These are phyloP conservation scores for Helleia helle DNA, from an alignment of 2,888 invertebrate genomes.

Conservation along the genomic window DNA sequence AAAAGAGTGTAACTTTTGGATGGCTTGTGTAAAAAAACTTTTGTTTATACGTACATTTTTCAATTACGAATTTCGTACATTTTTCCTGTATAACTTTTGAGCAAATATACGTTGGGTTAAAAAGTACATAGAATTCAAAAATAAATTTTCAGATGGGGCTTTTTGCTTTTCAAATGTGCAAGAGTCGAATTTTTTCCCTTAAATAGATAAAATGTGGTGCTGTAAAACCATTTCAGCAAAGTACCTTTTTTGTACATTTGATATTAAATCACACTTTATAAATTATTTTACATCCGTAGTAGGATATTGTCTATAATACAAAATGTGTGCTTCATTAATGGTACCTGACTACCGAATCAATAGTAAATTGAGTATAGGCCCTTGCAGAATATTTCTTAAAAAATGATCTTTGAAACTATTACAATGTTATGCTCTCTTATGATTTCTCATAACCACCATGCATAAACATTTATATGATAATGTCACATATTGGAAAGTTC, in stretches of 20 bases:
- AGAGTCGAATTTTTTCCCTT: not conserved
- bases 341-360: no score
- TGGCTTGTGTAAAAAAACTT: conserved; percentile 5
- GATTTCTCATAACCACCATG: no score
- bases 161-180: conserved; percentile 2
- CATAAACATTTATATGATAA: conserved; percentile 9
- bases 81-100: conserved; percentile 7
- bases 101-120: conserved; percentile 9
- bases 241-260: no score
- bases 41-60: conserved; percentile 5
- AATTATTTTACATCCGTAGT: no score
- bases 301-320: no score
- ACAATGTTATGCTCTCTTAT: no score
- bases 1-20: conserved; percentile 7
- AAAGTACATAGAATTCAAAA: conserved; percentile 4
- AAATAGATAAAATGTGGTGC: not conserved
- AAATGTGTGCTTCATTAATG: no score
- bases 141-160: conserved; percentile 2
- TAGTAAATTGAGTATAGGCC: no score
- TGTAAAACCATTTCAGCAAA: not conserved
- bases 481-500: conserved; percentile 9
- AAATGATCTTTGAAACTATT: no score
- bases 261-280: no score
- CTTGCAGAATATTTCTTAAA: no score
- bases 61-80: conserved; percentile 7